These are phyloP conservation scores for Brachypterus glaber DNA, from an alignment of 2,888 invertebrate species.

Conservation along the genomic window DNA sequence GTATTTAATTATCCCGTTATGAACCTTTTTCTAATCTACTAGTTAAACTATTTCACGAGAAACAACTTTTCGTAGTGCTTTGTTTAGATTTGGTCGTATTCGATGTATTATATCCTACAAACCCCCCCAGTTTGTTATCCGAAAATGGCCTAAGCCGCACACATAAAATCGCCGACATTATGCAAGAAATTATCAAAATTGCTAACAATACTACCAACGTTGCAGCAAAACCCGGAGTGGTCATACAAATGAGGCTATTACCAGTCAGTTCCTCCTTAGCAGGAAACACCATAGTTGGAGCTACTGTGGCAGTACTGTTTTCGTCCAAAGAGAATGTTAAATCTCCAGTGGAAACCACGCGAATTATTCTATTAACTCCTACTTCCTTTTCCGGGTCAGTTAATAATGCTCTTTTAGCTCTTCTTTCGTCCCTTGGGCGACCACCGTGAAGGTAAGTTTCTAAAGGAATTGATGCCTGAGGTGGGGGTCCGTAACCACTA, in stretches of 20 bases:
- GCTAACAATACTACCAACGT: slow-evolving; percentile 74
- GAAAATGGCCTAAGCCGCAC: slow-evolving; percentile 67
- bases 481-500: slow-evolving; percentile 61
- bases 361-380: slow-evolving; percentile 80
- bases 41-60: slow-evolving; percentile 49
- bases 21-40: background rate
- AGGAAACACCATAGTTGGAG: slow-evolving; percentile 62
- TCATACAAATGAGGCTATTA: slow-evolving; percentile 76
- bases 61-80: slow-evolving; percentile 53
- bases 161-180: slow-evolving; percentile 78
- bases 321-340: slow-evolving; percentile 76
- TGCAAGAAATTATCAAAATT: slow-evolving; percentile 73
- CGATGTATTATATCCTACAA: slow-evolving; percentile 18
- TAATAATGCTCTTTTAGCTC: slow-evolving; percentile 52
- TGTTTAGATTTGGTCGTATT: slow-evolving; percentile 33
- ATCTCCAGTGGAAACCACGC: slow-evolving; percentile 87
- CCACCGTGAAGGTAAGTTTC: slow-evolving; percentile 59
- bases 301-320: slow-evolving; percentile 47
- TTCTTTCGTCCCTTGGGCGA: slow-evolving; percentile 62
- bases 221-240: slow-evolving; percentile 85
- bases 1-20: too few relatives aligned
- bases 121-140: slow-evolving; percentile 34
- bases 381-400: slow-evolving; percentile 63
- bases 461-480: slow-evolving; percentile 49
- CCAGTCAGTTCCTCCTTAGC: slow-evolving; percentile 47